Evolutionary conservation across 2,797 vertebrate species (phyloP).

Genomic region (Acomys russatus): DNA sequence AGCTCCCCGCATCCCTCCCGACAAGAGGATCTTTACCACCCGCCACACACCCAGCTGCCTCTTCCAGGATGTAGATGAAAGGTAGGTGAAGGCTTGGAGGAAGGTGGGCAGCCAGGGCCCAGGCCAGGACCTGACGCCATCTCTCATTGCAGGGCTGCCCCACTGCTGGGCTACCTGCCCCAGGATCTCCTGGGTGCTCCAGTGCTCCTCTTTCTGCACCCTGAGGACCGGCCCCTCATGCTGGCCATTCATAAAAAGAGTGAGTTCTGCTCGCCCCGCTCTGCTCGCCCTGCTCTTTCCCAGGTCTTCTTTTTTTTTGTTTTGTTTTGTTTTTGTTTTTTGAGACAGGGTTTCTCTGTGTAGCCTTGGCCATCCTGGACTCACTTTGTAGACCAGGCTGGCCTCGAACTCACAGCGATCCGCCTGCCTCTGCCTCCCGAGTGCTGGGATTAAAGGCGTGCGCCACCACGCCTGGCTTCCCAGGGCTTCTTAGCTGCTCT

Average conservation of each 20-base stretch:
- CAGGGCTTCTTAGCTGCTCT: not conserved
- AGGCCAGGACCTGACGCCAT: not conserved
- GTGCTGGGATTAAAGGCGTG: too few relatives aligned
- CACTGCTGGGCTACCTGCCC: slow-evolving; percentile 94
- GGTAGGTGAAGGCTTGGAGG: slow-evolving; percentile 86
- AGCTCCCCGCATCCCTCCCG: slow-evolving; percentile 95
- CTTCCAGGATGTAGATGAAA: slow-evolving; percentile 96
- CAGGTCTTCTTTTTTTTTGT: not conserved
- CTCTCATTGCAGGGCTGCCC: slow-evolving; percentile 90
- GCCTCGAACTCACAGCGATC: too few relatives aligned
- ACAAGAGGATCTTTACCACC: slow-evolving; percentile 96
- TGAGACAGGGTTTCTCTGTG: too few relatives aligned
- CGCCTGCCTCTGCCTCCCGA: too few relatives aligned
- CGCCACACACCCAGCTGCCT: slow-evolving; percentile 95
- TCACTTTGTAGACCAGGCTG: too few relatives aligned
- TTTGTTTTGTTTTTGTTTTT: too few relatives aligned
- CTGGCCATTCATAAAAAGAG: slow-evolving; percentile 96
- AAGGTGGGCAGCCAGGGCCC: not conserved
- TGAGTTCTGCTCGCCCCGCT: slow-evolving; percentile 84
- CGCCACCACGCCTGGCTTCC: too few relatives aligned
- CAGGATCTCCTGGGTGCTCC: slow-evolving; percentile 95
- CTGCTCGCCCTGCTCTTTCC: not conserved
- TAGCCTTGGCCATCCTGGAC: too few relatives aligned
- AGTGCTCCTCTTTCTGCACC: slow-evolving; percentile 94
- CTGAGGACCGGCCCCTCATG: slow-evolving; percentile 95